Evolutionary conservation across 2,888 invertebrate genomes (phyloP).

Genomic region (Parascotia fuliginaria): DNA sequence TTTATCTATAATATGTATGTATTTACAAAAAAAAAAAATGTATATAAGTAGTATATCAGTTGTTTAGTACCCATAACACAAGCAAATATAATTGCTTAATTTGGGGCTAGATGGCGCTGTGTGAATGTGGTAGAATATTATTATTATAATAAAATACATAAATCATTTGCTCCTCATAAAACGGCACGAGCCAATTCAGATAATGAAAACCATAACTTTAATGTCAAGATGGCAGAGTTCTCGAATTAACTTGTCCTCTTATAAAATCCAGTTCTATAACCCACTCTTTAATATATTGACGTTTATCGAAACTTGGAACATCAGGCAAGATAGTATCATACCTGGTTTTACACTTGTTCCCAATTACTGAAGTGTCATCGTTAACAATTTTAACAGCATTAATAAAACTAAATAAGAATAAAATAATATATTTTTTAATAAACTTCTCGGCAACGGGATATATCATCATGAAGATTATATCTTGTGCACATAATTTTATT

Average conservation of each 20-base stretch:
- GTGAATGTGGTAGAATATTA: too few relatives aligned
- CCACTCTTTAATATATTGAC: conserved; percentile 39
- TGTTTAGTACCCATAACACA: too few relatives aligned
- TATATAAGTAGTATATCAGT: too few relatives aligned
- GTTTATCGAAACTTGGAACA: conserved; percentile 31
- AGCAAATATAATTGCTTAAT: too few relatives aligned
- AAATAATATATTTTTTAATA: conserved; percentile 30
- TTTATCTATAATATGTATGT: too few relatives aligned
- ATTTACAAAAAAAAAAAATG: too few relatives aligned
- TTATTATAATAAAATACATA: too few relatives aligned
- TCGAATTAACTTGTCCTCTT: conserved; percentile 46
- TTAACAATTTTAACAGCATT: conserved; percentile 22
- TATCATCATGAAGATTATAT: conserved; percentile 48
- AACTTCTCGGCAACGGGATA: conserved; percentile 33
- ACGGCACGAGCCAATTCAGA: conserved; percentile 30
- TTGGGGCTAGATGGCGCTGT: too few relatives aligned
- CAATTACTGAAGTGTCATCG: conserved; percentile 32
- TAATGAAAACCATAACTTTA: conserved; percentile 29
- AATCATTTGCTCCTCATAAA: conserved; percentile 13
- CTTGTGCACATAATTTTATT: conserved; percentile 42
- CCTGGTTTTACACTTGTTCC: conserved; percentile 22
- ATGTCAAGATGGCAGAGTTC: conserved; percentile 21
- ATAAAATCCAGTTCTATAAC: conserved; percentile 45
- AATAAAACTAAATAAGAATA: conserved; percentile 18
- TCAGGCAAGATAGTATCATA: conserved; percentile 3